Evolutionary conservation across 1,140 invertebrate genomes (phyloP).

Genomic region (Polyergus mexicanus): DNA sequence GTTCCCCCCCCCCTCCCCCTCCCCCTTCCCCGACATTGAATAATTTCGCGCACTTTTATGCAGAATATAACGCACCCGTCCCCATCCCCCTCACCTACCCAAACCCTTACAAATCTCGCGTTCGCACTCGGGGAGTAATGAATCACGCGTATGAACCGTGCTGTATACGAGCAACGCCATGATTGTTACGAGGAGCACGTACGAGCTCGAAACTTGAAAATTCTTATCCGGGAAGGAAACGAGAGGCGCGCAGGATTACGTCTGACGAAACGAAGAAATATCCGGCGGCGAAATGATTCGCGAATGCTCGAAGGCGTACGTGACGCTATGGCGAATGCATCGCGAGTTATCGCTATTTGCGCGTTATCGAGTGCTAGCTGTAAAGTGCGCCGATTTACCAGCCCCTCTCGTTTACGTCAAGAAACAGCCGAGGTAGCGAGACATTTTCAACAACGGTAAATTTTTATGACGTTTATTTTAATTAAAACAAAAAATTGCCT

Average conservation of each 20-base stretch:
- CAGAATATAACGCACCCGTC: slow-evolving; percentile 28
- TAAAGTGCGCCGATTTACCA: slow-evolving; percentile 16
- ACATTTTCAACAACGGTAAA: slow-evolving; percentile 34
- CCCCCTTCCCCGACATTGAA: slow-evolving; percentile 33
- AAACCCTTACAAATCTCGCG: slow-evolving; percentile 35
- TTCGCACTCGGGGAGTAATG: slow-evolving; percentile 53
- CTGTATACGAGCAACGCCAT: neutral
- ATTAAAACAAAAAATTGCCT: neutral
- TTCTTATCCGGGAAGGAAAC: slow-evolving; percentile 25
- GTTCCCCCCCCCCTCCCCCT: too few relatives aligned
- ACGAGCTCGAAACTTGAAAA: slow-evolving; percentile 45
- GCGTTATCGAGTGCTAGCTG: slow-evolving; percentile 3
- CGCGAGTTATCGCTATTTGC: slow-evolving; percentile 20
- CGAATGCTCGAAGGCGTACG: slow-evolving; percentile 23
- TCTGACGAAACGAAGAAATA: slow-evolving; percentile 47
- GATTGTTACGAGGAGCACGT: slow-evolving; percentile 36
- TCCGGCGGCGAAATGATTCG: slow-evolving; percentile 49
- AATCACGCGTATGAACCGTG: slow-evolving; percentile 30
- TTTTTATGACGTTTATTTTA: slow-evolving; percentile 7
- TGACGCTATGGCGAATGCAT: slow-evolving; percentile 7
- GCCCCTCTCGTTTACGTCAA: neutral
- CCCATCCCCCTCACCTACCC: too few relatives aligned
- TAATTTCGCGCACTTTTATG: slow-evolving; percentile 58
- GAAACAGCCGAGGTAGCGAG: neutral
- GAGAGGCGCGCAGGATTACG: slow-evolving; percentile 10